A percentile compares a stretch with the other conserved stretches of the same genome.
phyloP scores from a whole-genome alignment of 2,113 vertebrate genomes.

The Nanorana parkeri region DNA sequence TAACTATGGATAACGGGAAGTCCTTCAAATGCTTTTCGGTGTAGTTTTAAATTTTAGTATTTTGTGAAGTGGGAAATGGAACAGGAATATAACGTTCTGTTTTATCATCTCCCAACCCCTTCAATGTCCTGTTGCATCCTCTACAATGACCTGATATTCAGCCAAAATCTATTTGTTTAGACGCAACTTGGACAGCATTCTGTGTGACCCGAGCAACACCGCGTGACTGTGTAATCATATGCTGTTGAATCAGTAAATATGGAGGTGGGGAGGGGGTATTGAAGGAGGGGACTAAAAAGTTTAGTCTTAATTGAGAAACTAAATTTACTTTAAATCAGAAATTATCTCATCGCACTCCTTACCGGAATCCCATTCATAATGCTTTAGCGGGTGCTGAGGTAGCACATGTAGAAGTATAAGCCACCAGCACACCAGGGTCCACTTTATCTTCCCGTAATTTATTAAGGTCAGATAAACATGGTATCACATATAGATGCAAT shows the following conservation, averaged over 20 bases:
- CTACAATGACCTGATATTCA: not conserved
- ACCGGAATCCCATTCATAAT: too few species aligned
- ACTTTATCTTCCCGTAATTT: too few species aligned
- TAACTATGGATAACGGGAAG: too few species aligned
- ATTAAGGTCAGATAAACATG: too few species aligned
- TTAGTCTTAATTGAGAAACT: not conserved
- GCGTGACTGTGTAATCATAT: constrained; percentile 40
- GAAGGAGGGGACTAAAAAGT: not conserved
- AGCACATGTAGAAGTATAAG: too few species aligned
- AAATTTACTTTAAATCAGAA: too few species aligned
- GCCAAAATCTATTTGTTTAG: constrained; percentile 39
- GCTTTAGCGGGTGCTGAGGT: too few species aligned
- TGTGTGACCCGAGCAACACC: constrained; percentile 6
- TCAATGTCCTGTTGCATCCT: constrained; percentile 18
- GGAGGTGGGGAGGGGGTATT: not conserved
- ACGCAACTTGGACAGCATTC: constrained; percentile 36
- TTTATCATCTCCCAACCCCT: not conserved
- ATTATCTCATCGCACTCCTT: too few species aligned
- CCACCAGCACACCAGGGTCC: too few species aligned
- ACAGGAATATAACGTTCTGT: constrained; percentile 27
- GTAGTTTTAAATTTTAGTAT: too few species aligned
- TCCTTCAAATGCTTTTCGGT: too few species aligned
- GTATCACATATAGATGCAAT: too few species aligned
- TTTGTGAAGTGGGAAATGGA: not conserved
- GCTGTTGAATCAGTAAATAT: constrained; percentile 33